Evolutionary conservation across 2,888 invertebrate genomes (phyloP).

Genomic region (Agrotis puta): DNA sequence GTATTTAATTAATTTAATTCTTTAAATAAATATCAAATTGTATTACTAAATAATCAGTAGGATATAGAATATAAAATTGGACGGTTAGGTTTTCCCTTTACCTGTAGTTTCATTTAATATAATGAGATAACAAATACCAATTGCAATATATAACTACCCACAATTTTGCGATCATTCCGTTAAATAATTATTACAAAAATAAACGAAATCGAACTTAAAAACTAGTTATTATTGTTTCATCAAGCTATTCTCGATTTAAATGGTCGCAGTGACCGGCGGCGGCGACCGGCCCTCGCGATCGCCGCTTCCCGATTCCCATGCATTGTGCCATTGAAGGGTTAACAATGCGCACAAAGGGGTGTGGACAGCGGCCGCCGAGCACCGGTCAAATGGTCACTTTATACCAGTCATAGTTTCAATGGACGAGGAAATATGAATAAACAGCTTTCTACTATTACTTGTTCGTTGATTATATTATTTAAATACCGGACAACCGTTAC

Average conservation of each 20-base stretch:
- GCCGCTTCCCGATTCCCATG: conserved; percentile 89
- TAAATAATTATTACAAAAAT: conserved; percentile 13
- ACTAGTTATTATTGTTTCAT: conserved; percentile 58
- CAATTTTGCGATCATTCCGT: conserved; percentile 1
- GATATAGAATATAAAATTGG: conserved; percentile 24
- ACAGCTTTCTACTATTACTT: conserved; percentile 82
- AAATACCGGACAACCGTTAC: conserved; percentile 87
- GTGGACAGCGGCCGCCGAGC: conserved; percentile 85
- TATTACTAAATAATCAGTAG: conserved; percentile 10
- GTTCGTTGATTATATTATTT: conserved; percentile 88
- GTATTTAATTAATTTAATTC: conserved; percentile 17
- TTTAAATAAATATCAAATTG: no score
- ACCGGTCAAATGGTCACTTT: conserved; percentile 90
- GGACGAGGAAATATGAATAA: conserved; percentile 88
- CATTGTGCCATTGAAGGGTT: conserved; percentile 85
- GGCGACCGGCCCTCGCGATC: conserved; percentile 57
- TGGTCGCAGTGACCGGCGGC: conserved; percentile 75
- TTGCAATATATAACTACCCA: background rate
- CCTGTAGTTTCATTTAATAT: conserved; percentile 35
- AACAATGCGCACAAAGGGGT: conserved; percentile 88
- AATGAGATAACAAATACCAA: conserved; percentile 1
- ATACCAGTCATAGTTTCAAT: conserved; percentile 85
- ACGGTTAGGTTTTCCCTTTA: conserved; percentile 31
- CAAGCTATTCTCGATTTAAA: conserved; percentile 79
- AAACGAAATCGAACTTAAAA: conserved; percentile 23